A percentile compares a stretch with the other conserved stretches of the same genome.
phyloP scores from a whole-genome alignment of 2,113 vertebrate species.

The Neodontobutis hainanensis region DNA sequence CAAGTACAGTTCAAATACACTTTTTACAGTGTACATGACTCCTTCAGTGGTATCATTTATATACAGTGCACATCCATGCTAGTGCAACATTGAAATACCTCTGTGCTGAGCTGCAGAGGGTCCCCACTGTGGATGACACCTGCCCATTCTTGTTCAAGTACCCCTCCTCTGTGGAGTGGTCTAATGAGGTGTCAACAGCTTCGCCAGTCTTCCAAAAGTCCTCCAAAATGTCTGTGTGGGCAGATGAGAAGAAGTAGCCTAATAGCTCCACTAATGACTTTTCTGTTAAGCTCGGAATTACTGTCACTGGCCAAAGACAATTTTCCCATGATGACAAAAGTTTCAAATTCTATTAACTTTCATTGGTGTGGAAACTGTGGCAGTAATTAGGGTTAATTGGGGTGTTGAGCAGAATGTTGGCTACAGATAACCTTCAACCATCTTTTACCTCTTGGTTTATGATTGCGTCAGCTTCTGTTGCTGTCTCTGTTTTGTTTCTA shows the following conservation, averaged over 20 bases:
- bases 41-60: background rate
- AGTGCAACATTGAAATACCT: background rate
- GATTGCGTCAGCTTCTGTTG: slow-evolving; percentile 57
- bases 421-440: slow-evolving; percentile 67
- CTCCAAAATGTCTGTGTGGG: slow-evolving; percentile 59
- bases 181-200: slow-evolving; percentile 60
- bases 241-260: slow-evolving; percentile 63
- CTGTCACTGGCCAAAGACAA: slow-evolving; percentile 61
- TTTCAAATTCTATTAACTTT: slow-evolving; percentile 69
- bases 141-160: slow-evolving; percentile 59
- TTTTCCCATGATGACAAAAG: slow-evolving; percentile 67
- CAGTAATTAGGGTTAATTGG: slow-evolving; percentile 75
- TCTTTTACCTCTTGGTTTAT: slow-evolving; percentile 52
- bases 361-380: slow-evolving; percentile 58
- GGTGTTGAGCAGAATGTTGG: slow-evolving; percentile 61
- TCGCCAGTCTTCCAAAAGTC: slow-evolving; percentile 48
- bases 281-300: slow-evolving; percentile 64
- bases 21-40: background rate
- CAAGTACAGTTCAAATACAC: too few species aligned
- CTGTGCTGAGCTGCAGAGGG: background rate
- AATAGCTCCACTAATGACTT: slow-evolving; percentile 64
- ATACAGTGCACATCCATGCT: too few species aligned
- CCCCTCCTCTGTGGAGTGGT: slow-evolving; percentile 47
- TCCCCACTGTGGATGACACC: slow-evolving; percentile 61
- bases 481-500: slow-evolving; percentile 32